These are phyloP conservation scores for Antechinus stuartii DNA, from an alignment of 2,113 vertebrate species.

Conservation along the genomic window DNA sequence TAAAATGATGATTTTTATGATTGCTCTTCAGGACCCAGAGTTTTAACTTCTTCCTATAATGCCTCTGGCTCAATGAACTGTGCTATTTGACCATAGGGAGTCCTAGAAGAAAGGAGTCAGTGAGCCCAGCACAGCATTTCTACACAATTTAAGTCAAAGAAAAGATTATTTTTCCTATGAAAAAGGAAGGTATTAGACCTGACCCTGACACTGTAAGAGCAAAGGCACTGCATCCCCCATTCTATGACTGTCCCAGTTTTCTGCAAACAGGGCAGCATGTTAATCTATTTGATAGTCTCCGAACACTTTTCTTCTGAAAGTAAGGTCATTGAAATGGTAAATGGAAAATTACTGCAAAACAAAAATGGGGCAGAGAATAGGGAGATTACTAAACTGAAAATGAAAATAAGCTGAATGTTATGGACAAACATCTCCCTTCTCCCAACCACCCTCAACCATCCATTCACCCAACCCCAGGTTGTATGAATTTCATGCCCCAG, in stretches of 20 bases:
- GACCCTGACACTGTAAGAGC: not conserved
- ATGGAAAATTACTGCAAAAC: not conserved
- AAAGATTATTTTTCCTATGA: not conserved
- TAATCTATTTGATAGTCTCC: not conserved
- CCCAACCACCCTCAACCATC: not conserved
- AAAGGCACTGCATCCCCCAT: not conserved
- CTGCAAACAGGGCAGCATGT: not conserved
- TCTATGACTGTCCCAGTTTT: not conserved
- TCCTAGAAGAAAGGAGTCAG: constrained; percentile 23
- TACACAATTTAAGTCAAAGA: not conserved
- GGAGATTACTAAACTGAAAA: constrained; percentile 7
- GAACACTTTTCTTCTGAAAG: not conserved
- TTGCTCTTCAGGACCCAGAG: not conserved
- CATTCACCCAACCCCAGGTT: not conserved
- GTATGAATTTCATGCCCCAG: not conserved
- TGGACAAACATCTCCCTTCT: not conserved
- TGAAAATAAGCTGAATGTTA: not conserved
- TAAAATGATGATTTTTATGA: not conserved
- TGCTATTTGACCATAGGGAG: not conserved
- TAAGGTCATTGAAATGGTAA: constrained; percentile 12
- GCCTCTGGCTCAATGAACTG: constrained; percentile 31
- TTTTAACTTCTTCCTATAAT: constrained; percentile 46
- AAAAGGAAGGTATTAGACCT: not conserved
- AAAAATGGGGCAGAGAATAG: not conserved
- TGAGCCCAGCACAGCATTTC: constrained; percentile 3